Percentiles rank a stretch among this genome's conserved stretches.
Evolutionary conservation across 2,113 vertebrate species (phyloP).

Genomic region (Heterochromis multidens): DNA sequence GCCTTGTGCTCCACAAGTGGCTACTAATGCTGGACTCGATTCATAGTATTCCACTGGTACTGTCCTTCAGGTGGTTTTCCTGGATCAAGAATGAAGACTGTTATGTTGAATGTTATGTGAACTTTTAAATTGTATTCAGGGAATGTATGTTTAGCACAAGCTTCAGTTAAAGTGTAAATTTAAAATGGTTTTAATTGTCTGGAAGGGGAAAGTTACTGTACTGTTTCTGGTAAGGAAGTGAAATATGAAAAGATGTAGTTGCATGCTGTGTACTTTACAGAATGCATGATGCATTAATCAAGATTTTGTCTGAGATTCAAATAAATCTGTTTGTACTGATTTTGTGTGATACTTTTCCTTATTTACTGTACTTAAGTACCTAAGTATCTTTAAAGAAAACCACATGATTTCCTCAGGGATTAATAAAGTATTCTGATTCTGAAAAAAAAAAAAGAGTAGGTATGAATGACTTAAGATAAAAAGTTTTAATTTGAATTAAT

Average conservation of each 20-base stretch:
- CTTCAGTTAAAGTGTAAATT: neutral
- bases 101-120: neutral
- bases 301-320: constrained; percentile 23
- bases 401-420: too few relatives aligned
- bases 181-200: neutral
- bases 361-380: too few relatives aligned
- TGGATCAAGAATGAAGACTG: constrained; percentile 10
- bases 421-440: too few relatives aligned
- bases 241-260: neutral
- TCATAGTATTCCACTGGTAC: constrained; percentile 12
- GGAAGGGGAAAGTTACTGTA: neutral
- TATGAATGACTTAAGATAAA: neutral
- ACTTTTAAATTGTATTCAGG: constrained; percentile 31
- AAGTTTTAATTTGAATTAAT: neutral
- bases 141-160: constrained; percentile 1
- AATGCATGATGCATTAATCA: constrained; percentile 37
- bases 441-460: too few relatives aligned
- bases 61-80: neutral
- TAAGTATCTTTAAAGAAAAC: too few relatives aligned
- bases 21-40: neutral
- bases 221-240: neutral
- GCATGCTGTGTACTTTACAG: constrained; percentile 44
- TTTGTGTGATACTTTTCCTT: neutral
- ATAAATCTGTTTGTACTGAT: constrained; percentile 33
- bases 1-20: neutral